Conservation (phyloP, 2,888 invertebrate genomes). For the Creontiades dilutus region DNA sequence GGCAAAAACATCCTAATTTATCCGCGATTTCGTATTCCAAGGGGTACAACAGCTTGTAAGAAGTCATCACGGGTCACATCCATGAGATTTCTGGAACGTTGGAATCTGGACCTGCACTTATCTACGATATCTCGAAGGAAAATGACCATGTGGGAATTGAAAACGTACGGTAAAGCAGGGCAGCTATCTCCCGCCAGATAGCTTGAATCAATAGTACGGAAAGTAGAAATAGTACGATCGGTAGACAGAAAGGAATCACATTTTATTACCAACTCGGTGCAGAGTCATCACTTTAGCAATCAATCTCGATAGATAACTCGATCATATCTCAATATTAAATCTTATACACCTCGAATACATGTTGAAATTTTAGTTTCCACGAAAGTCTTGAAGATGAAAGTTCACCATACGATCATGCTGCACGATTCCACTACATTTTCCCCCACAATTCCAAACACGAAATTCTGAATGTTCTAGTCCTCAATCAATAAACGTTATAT, state of each 20-base stretch:
- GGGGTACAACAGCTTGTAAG: slow-evolving; percentile 9
- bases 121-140: neutral
- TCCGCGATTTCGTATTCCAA: slow-evolving; percentile 29
- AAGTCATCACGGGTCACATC: neutral
- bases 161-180: neutral
- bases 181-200: slow-evolving; percentile 16
- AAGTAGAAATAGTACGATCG: neutral
- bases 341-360: no score
- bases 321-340: no score
- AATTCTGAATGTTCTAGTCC: no score
- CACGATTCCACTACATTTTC: no score
- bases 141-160: neutral
- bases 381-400: no score
- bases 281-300: no score
- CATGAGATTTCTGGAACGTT: neutral
- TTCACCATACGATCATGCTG: no score
- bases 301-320: no score
- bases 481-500: no score
- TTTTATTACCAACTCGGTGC: neutral
- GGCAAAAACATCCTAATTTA: slow-evolving; percentile 33
- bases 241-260: neutral
- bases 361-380: no score
- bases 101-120: neutral
- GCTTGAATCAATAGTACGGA: neutral
- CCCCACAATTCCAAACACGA: no score